phyloP scores from a whole-genome alignment of 2,797 vertebrate genomes.

The Hipposideros larvatus region DNA sequence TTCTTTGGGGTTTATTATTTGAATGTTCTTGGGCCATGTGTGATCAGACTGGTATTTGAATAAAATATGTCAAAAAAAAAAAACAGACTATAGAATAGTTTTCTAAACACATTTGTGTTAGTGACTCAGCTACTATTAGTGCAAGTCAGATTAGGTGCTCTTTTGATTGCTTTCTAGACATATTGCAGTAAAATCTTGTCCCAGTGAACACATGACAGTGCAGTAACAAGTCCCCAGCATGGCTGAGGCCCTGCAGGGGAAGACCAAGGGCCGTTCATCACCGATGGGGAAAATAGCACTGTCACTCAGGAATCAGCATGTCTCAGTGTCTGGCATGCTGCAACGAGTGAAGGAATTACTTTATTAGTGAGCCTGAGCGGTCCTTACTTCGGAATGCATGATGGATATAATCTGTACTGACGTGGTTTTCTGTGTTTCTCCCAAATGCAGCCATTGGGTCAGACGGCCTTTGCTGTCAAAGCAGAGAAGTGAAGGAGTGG shows the following conservation, averaged over 20 bases:
- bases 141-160: not conserved
- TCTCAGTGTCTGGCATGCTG: not conserved
- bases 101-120: not conserved
- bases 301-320: not conserved
- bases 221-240: not conserved
- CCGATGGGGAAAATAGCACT: not conserved
- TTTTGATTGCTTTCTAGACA: not conserved
- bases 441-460: slow-evolving; percentile 94
- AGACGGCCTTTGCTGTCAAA: slow-evolving; percentile 97
- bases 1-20: no score
- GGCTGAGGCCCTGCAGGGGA: not conserved
- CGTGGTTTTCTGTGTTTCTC: not conserved
- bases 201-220: not conserved
- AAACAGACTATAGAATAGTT: not conserved
- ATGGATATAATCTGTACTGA: not conserved
- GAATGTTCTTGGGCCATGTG: no score
- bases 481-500: slow-evolving; percentile 99
- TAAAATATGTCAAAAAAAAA: no score
- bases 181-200: not conserved
- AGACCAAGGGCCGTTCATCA: not conserved
- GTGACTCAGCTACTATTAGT: not conserved
- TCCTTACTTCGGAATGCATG: not conserved
- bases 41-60: no score
- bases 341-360: not conserved
- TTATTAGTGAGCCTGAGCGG: not conserved